These are phyloP conservation scores for Herpailurus yagouaroundi DNA, from an alignment of 2,113 vertebrate genomes.

Conservation along the genomic window DNA sequence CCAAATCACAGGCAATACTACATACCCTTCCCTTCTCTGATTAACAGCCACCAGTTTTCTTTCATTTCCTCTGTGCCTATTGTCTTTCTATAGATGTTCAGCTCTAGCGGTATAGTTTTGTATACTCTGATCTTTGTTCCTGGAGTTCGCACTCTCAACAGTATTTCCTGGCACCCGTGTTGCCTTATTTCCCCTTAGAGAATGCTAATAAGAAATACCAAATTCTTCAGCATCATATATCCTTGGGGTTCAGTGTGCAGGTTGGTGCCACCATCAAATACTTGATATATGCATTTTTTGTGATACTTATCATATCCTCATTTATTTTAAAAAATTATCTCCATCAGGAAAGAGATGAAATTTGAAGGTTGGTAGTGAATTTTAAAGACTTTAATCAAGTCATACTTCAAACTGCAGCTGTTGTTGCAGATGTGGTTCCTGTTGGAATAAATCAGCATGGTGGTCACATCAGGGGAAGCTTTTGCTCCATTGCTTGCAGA, in stretches of 20 bases:
- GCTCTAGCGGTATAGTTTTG: neutral
- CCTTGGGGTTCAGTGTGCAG: neutral
- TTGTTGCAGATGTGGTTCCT: neutral
- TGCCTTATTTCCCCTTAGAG: neutral
- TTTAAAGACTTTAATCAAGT: neutral
- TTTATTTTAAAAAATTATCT: neutral
- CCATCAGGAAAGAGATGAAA: neutral
- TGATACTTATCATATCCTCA: neutral
- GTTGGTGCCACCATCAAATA: neutral
- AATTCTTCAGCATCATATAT: neutral
- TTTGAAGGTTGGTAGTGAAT: neutral
- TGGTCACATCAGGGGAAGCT: neutral
- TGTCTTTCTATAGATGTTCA: neutral
- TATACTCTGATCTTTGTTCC: neutral
- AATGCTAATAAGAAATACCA: neutral
- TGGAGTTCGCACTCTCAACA: neutral
- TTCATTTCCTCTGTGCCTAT: neutral
- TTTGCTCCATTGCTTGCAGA: neutral
- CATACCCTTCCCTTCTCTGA: neutral
- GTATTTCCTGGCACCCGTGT: neutral
- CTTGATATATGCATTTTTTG: neutral
- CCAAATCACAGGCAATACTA: neutral
- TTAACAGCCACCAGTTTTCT: neutral
- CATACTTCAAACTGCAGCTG: neutral
- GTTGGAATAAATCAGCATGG: neutral